Evolutionary conservation across 2,797 vertebrate species (phyloP).

Genomic region (Nannoperca australis): DNA sequence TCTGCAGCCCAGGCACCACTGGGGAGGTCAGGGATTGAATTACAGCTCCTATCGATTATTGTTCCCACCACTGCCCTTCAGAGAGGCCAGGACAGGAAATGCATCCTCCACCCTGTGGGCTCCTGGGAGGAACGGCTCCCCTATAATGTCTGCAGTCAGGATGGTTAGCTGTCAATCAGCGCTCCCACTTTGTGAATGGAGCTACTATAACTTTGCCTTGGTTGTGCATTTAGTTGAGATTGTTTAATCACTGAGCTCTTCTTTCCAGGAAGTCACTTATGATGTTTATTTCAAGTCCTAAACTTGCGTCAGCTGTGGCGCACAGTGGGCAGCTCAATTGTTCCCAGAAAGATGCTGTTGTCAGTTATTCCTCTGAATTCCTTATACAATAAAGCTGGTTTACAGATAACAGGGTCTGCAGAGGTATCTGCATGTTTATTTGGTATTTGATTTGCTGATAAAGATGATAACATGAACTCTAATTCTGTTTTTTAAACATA

Average conservation of each 20-base stretch:
- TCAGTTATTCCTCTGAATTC: slow-evolving; percentile 65
- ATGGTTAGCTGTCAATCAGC: slow-evolving; percentile 61
- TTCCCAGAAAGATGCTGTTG: slow-evolving; percentile 57
- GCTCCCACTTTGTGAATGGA: slow-evolving; percentile 69
- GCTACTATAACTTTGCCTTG: slow-evolving; percentile 39
- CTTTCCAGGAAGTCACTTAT: slow-evolving; percentile 72
- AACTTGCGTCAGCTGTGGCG: slow-evolving; percentile 35
- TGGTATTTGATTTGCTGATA: slow-evolving; percentile 48
- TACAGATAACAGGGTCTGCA: slow-evolving; percentile 67
- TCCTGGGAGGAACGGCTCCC: slow-evolving; percentile 70
- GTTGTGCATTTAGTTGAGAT: slow-evolving; percentile 61
- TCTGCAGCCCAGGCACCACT: slow-evolving; percentile 68
- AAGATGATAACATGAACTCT: slow-evolving; percentile 32
- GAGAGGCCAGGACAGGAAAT: slow-evolving; percentile 82
- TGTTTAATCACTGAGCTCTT: slow-evolving; percentile 71
- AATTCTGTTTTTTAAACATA: slow-evolving; percentile 43
- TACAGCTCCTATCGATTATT: slow-evolving; percentile 82
- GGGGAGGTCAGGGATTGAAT: slow-evolving; percentile 82
- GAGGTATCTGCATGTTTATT: slow-evolving; percentile 50
- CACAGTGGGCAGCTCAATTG: slow-evolving; percentile 50
- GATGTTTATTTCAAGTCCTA: slow-evolving; percentile 65
- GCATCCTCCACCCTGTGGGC: slow-evolving; percentile 75
- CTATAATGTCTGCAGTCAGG: slow-evolving; percentile 66
- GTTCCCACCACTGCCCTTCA: slow-evolving; percentile 77
- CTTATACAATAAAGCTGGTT: slow-evolving; percentile 73